Conservation (phyloP, 2,113 vertebrate genomes). For the Serilophus lunatus region DNA sequence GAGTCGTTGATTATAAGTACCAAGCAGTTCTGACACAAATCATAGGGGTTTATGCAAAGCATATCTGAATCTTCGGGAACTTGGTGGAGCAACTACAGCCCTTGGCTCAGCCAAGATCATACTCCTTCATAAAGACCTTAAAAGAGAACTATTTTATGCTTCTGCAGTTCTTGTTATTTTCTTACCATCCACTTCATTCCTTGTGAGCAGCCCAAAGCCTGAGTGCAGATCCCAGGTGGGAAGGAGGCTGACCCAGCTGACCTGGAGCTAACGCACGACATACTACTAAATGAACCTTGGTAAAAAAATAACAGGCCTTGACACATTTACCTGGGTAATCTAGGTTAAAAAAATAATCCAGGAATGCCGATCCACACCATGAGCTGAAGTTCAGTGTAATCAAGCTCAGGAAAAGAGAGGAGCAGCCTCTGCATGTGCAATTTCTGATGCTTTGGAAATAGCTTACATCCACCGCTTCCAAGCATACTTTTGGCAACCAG, state of each 20-base stretch:
- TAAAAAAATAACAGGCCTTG: not conserved
- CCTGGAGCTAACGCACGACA: not conserved
- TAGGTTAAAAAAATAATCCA: not conserved
- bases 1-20: not conserved
- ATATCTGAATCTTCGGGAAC: not conserved
- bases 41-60: not conserved
- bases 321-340: not conserved
- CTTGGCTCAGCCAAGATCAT: not conserved
- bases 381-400: not conserved
- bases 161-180: not conserved
- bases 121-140: not conserved
- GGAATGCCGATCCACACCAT: not conserved
- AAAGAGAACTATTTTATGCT: not conserved
- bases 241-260: slow-evolving; percentile 3
- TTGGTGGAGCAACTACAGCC: not conserved
- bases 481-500: not conserved
- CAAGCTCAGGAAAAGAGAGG: not conserved
- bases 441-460: not conserved
- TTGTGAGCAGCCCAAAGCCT: not conserved
- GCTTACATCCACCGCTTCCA: not conserved
- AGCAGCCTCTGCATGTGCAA: not conserved
- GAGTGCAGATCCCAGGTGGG: not conserved
- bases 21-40: not conserved
- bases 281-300: not conserved
- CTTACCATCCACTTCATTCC: not conserved